phyloP scores from a whole-genome alignment of 2,797 vertebrate species.

The Pelochelys cantorii region DNA sequence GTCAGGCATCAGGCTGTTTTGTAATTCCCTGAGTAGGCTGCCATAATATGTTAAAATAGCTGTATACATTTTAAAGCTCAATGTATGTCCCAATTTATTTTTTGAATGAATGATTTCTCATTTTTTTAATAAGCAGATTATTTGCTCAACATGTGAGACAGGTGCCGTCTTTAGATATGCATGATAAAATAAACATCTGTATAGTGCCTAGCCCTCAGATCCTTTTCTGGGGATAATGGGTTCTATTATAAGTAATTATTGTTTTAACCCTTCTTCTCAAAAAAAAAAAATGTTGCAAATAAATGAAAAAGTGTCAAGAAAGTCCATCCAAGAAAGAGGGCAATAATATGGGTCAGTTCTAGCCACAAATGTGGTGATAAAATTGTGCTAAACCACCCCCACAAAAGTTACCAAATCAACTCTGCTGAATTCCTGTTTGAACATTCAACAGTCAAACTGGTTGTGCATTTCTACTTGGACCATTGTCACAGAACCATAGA shows the following conservation, averaged over 20 bases:
- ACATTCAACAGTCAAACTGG: not conserved
- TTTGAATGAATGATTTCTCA: not conserved
- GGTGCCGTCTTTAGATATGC: not conserved
- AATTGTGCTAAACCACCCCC: not conserved
- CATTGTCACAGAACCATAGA: not conserved
- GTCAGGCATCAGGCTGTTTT: not conserved
- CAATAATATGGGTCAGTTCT: slow-evolving; percentile 16
- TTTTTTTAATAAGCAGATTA: not conserved
- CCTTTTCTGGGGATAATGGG: not conserved
- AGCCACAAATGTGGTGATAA: not conserved
- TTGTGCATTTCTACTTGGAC: slow-evolving; percentile 11
- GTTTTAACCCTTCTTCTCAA: not conserved
- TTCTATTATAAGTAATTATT: not conserved
- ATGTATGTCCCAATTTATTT: not conserved
- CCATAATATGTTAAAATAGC: not conserved
- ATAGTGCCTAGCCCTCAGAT: not conserved
- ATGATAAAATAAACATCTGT: not conserved
- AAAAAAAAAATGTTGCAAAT: not conserved
- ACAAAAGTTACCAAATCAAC: not conserved
- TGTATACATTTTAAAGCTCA: not conserved
- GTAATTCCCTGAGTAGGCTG: not conserved
- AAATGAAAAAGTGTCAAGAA: not conserved
- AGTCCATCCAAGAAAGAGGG: not conserved
- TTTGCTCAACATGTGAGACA: not conserved
- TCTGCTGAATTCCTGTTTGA: slow-evolving; percentile 6